Evolutionary conservation across 2,797 vertebrate genomes (phyloP), one percentile per base, ranked within the genome.

Genomic region (Pantherophis alleghaniensis): DNA sequence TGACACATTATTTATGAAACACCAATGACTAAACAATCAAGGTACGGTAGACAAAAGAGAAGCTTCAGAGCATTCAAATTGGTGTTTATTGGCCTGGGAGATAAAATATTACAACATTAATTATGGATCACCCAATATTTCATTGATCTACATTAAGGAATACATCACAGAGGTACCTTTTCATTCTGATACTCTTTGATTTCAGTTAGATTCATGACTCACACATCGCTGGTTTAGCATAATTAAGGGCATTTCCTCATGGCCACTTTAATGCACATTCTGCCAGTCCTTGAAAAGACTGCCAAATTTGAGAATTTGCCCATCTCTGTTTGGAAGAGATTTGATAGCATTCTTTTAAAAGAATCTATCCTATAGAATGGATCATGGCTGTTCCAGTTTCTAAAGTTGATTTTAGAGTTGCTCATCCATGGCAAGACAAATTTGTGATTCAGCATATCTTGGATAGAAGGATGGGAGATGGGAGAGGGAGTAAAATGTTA

Each of bases 31-130:
- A 87, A 42, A 66, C 66, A 94, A 87, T 60, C 83, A 90, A 37
- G 87, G 66, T 57, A n/a, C 20, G 7, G 7, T 47, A 88, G 93
- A 87, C 63, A 92, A 88, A 90, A 74, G 51, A 91, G 16, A 92
- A 90, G 37, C 53, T 79, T 79, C 74, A 83, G 79, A 47, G 42
- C 42, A 83, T 83, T 83, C 42, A 83, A 83, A 83, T 83, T 47
- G 42, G 47, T 47, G 22, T 47, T 92, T 86, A 89, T 89, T 90
- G 55, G 37, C 60, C 74, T 61, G 22, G 37, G 59, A 87, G 87
- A 87, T 87, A 91, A 83, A 89, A 91, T 69, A 86, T 51, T 91
- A 69, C 42, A n/a, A 87, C 32, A 92, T 69, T 87, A 66, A 87
- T 94, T 87, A 89, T 59, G 74, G 61, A 26, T 53, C 57, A 24